Conservation (phyloP, 2,113 vertebrate genomes). For the Aplodontia rufa region DNA sequence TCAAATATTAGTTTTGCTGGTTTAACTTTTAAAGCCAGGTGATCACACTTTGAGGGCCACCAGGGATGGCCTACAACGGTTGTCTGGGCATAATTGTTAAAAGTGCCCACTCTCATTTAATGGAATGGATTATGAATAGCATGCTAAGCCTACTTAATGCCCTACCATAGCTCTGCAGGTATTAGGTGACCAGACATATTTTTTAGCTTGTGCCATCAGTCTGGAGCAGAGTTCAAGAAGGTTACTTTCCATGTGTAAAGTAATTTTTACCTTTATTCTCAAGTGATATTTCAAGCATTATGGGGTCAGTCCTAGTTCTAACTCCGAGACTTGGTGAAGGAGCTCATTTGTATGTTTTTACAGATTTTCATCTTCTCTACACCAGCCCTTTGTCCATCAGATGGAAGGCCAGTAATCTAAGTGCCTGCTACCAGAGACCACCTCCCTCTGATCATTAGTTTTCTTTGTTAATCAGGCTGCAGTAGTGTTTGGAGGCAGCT, state of each 20-base stretch:
- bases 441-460: not conserved
- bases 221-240: constrained; percentile 3
- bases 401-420: constrained; percentile 29
- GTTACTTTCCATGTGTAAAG: not conserved
- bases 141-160: not conserved
- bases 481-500: not conserved
- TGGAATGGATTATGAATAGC: not conserved
- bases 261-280: not conserved
- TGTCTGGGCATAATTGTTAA: not conserved
- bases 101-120: not conserved
- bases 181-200: not conserved
- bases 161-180: not conserved
- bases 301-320: not conserved
- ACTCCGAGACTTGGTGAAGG: not conserved
- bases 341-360: not conserved
- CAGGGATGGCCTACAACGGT: not conserved
- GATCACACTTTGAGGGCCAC: not conserved
- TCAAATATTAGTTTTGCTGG: not conserved
- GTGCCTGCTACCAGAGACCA: not conserved
- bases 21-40: not conserved
- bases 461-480: constrained; percentile 37
- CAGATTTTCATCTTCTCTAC: not conserved
- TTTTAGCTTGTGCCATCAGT: not conserved
- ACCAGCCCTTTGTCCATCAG: constrained; percentile 11
- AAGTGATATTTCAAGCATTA: not conserved